Evolutionary conservation across 2,888 invertebrate genomes (phyloP), one percentile per base, ranked within the genome.

Genomic region (Tyria jacobaeae): DNA sequence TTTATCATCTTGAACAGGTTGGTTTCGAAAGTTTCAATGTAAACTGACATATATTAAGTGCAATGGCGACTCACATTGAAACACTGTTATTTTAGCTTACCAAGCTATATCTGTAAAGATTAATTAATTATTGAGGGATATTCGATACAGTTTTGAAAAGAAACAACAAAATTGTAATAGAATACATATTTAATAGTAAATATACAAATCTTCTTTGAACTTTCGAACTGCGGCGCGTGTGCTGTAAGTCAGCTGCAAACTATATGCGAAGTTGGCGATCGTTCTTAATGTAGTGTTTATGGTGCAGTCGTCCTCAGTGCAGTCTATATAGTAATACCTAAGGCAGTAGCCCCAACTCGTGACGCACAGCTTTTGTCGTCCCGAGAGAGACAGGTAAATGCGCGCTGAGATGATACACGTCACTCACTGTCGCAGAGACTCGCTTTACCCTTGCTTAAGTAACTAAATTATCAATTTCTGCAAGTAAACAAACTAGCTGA

Each of bases 331-430:
- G 64, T 79, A 74, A 79, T 73, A 73, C 74, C 71, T 73, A 52
- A 66, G 74, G 71, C 72, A 77, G 71, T 62, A 63, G 71, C 62
- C 69, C 68, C 66, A 66, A 70, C 72, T 74, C 70, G 67, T 76
- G 79, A 76, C 80, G 79, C 68, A 71, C 51, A 64, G 78, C 82
- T 81, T 81, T 76, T 76, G 64, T 69, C 76, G 82, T 83, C 75
- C 70, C 63, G 65, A 62, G 70, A 74, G 73, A 70, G 83, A 84
- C 83, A 83, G 64, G 68, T 69, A 76, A 81, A 83, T 78, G 79
- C 56, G 53, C 57, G 64, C 68, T 58, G 70, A 75, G 63, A 59
- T 58, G 70, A 75, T 62, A 59, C 62, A 53, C 57, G 39, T 49
- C 53, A 41, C 53, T 54, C 58, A 48, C 64, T 39, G 27, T 53